Evolutionary conservation across 2,113 vertebrate species (phyloP).

Genomic region (Electrona antarctica): DNA sequence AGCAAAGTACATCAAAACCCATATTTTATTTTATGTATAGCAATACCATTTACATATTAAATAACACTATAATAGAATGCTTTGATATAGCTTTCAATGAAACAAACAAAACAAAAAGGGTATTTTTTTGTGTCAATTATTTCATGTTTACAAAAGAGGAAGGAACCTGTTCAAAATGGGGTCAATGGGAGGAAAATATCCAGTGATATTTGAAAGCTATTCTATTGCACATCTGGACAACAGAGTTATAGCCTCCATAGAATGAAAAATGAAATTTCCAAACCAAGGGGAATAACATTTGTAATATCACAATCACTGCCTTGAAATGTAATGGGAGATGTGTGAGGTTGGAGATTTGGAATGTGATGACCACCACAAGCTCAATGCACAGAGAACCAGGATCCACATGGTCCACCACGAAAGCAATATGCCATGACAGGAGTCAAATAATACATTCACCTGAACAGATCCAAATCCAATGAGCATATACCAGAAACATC

Average conservation of each 20-base stretch:
- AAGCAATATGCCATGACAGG: conserved; percentile 24
- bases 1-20: conserved; percentile 94
- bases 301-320: conserved; percentile 90
- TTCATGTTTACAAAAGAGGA: conserved; percentile 86
- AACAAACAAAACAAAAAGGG: conserved; percentile 62
- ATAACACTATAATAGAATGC: conserved; percentile 98
- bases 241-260: conserved; percentile 65
- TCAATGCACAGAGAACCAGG: conserved; percentile 80
- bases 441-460: conserved; percentile 85
- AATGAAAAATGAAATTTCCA: conserved; percentile 25
- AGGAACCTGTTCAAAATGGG: conserved; percentile 77
- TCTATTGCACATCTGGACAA: conserved; percentile 86
- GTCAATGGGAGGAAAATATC: conserved; percentile 82
- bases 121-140: conserved; percentile 47
- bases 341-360: conserved; percentile 75
- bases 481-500: conserved; percentile 89
- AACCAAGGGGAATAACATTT: conserved; percentile 35
- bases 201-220: conserved; percentile 83
- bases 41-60: conserved; percentile 99
- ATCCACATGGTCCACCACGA: conserved; percentile 80
- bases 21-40: conserved; percentile 99
- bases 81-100: conserved; percentile 94
- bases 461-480: conserved; percentile 92
- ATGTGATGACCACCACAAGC: conserved; percentile 82
- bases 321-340: conserved; percentile 78